These are phyloP conservation scores for Xylophagus ater DNA, from an alignment of 2,888 invertebrate genomes.

Conservation along the genomic window DNA sequence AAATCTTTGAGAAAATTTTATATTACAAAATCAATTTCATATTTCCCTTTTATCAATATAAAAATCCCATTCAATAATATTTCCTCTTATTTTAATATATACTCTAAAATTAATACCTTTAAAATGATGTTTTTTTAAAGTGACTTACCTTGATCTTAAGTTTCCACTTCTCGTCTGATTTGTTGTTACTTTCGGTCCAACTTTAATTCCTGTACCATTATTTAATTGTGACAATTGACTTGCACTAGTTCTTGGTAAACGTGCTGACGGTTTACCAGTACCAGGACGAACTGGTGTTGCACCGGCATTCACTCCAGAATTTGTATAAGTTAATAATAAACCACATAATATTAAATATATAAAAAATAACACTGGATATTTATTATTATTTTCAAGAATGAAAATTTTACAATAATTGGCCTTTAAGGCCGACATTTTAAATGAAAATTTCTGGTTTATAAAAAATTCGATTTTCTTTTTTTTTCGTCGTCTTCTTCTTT, in stretches of 20 bases:
- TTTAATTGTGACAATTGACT: conserved; percentile 40
- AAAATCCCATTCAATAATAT: too few species aligned
- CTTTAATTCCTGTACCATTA: conserved; percentile 32
- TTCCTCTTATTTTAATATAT: too few species aligned
- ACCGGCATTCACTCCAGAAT: conserved; percentile 20
- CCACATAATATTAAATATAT: conserved; percentile 24
- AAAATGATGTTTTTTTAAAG: too few species aligned
- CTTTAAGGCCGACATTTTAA: conserved; percentile 32
- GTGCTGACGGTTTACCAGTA: conserved; percentile 38
- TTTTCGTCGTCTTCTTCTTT: too few species aligned
- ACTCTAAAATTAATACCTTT: too few species aligned
- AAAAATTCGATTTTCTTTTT: too few species aligned
- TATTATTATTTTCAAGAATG: too few species aligned
- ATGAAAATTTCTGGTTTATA: too few species aligned
- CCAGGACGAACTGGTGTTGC: conserved; percentile 30
- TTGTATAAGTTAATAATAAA: conserved; percentile 21
- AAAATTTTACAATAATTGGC: conserved; percentile 23
- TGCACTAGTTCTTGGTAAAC: conserved; percentile 49
- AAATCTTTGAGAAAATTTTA: too few species aligned
- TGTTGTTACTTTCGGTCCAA: conserved; percentile 29
- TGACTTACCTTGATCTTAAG: conserved; percentile 38
- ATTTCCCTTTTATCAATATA: too few species aligned
- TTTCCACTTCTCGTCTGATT: conserved; percentile 37
- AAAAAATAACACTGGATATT: too few species aligned
- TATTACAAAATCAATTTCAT: too few species aligned